Base-by-base conservation (phyloP, 2,113 vertebrate species). In the Dendrocopos noguchii region DNA sequence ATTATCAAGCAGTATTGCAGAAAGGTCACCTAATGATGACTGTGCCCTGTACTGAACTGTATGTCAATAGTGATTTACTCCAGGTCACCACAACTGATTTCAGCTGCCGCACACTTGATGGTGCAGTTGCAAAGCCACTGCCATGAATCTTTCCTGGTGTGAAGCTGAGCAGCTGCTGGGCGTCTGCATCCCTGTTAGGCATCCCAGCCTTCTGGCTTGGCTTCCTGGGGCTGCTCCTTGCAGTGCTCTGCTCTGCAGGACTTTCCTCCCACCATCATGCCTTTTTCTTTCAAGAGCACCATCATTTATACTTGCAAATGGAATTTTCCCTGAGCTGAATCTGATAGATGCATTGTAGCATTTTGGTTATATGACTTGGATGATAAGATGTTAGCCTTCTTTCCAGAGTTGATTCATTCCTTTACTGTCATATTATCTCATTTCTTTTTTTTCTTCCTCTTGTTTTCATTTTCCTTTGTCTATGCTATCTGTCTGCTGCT, bases 401-500 rank as follows among this genome's bases (percentile, higher is more conserved):
- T 89, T 80, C 42, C 39, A 34, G 33, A 87, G 27, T 70, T 82
- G 66, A 56, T 85, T 70, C 4, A 87, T 92, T 93, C 56, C 24
- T 78, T 79, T 73, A 63, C 21, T 84, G 61, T 91, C 53, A n/a
- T 60, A 67, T 77, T 85, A 85, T 85, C 46, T 82, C 74, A 4
- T 47, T 63, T 87, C 9, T 77, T 20, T 39, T 39, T 39, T 18
- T 56, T 24, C 42, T 20, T 18, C 29, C 46, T 77, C 31, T 50
- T 76, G 5, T 90, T 91, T 91, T 44, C 33, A 61, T 21, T 93
- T 96, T 76, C 77, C 72, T 96, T 71, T 86, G 42, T 78, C 63
- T 76, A 24, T 93, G 59, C 28, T 93, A 91, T 95, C 93, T 94
- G 4, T 91, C 76, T 96, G 33, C 87, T 96, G 79, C 94, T 92